Evolutionary conservation across 2,113 vertebrate species (phyloP), one percentile per base, ranked within the genome.

Genomic region (Salminus brasiliensis): DNA sequence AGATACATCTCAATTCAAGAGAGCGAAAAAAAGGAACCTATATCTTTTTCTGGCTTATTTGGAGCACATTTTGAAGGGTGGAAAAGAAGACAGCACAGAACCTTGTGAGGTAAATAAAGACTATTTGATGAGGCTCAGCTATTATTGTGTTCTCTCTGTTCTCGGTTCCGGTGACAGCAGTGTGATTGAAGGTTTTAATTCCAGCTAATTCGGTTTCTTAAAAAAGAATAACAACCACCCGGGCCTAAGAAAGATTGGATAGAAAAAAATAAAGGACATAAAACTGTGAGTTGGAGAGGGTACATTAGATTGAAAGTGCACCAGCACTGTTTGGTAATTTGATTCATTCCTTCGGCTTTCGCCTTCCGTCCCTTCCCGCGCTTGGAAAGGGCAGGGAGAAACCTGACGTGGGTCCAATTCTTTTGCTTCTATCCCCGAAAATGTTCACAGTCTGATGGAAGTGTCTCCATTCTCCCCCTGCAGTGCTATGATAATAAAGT

Each of bases 181-280:
- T 8, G 74, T 84, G 82, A 84, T 84, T 81, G 82, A 84, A 45
- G 74, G 73, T 84, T 84, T 84, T 84, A 84, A 84, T 84, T 84
- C 76, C 55, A 70, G 57, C 73, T 80, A 62, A 81, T 76, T 81
- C 53, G 15, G 49, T 78, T 84, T 77, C 62, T 32, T 68, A 3
- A 72, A 72, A 29, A 72, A 57, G 53, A 80, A 63, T 63, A 79
- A 43, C 32, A 52, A 78, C 69, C 52, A 53, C 62, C 25, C 63
- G 57, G 71, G 39, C 43, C 45, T 75, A 55, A 78, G 55, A 73
- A 74, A 52, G 34, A 65, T 74, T 55, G 2, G 30, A 62, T n/a
- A 43, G 45, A 74, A 78, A 80, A 74, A 78, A 80, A 74, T 60
- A 36, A 72, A 68, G 39, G 45, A 70, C 15, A 72, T 30, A 34